phyloP scores from a whole-genome alignment of 2,797 vertebrate species.

The Esox lucius region DNA sequence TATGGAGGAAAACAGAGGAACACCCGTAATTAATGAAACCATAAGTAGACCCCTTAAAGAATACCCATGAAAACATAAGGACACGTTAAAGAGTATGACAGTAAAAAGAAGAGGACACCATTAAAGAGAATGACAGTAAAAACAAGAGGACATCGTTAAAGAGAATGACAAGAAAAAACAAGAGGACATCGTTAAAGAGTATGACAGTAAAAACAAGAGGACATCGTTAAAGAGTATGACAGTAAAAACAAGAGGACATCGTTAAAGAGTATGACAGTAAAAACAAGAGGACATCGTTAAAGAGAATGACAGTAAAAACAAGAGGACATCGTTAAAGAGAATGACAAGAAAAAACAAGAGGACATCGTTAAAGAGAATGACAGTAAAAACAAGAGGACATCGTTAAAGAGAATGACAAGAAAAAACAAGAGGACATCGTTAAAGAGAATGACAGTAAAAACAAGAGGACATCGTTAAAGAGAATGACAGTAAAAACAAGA shows the following conservation, averaged over 20 bases:
- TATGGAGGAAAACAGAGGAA: slow-evolving; percentile 43
- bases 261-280: too few species aligned
- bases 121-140: background rate
- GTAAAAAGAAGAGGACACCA: background rate
- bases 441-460: background rate
- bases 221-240: too few species aligned
- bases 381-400: background rate
- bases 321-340: too few species aligned
- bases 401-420: too few species aligned
- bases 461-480: too few species aligned
- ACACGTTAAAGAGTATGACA: too few species aligned
- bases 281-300: background rate
- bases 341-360: background rate
- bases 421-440: background rate
- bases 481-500: background rate
- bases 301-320: too few species aligned
- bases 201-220: background rate
- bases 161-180: background rate
- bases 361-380: too few species aligned
- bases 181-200: too few species aligned
- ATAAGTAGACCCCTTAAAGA: background rate
- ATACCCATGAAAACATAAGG: background rate
- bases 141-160: background rate
- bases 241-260: background rate
- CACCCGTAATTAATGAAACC: too few species aligned